Conservation (phyloP, 2,797 vertebrate genomes). For the Muraenolepis orangiensis region DNA sequence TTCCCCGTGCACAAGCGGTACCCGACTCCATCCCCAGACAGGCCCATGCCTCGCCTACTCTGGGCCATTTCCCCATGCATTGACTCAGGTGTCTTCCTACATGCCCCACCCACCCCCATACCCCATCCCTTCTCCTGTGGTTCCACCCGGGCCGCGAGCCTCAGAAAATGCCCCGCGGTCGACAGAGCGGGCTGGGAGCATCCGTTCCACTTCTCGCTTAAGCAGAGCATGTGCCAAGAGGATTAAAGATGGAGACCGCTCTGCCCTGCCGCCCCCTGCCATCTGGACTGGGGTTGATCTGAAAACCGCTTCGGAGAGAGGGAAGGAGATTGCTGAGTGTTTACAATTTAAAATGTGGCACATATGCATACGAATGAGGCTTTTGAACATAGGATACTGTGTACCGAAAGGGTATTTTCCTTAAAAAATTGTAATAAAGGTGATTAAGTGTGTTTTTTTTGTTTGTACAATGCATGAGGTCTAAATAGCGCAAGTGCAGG, state of each 20-base stretch:
- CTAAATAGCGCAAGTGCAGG: too few species aligned
- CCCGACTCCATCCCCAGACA: neutral
- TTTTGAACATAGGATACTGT: neutral
- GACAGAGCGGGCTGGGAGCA: neutral
- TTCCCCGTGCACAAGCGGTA: neutral
- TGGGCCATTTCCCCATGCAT: neutral
- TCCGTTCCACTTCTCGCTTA: neutral
- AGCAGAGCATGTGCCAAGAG: neutral
- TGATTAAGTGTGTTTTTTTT: neutral
- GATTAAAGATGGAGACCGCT: neutral
- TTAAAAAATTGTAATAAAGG: neutral
- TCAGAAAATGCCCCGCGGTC: neutral
- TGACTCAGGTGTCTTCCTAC: neutral
- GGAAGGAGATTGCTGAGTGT: neutral
- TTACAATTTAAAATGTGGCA: neutral
- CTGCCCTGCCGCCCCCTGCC: neutral
- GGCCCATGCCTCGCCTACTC: too few species aligned
- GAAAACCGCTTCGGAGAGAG: neutral
- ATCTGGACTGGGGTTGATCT: conserved; percentile 1
- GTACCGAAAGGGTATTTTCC: neutral
- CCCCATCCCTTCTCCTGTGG: neutral
- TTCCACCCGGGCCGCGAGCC: neutral
- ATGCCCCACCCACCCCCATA: too few species aligned
- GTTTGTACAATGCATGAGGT: neutral
- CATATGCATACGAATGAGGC: neutral